Evolutionary conservation across 2,797 vertebrate genomes (phyloP), one percentile per base, ranked within the genome.

Genomic region (Cirrhinus molitorella): DNA sequence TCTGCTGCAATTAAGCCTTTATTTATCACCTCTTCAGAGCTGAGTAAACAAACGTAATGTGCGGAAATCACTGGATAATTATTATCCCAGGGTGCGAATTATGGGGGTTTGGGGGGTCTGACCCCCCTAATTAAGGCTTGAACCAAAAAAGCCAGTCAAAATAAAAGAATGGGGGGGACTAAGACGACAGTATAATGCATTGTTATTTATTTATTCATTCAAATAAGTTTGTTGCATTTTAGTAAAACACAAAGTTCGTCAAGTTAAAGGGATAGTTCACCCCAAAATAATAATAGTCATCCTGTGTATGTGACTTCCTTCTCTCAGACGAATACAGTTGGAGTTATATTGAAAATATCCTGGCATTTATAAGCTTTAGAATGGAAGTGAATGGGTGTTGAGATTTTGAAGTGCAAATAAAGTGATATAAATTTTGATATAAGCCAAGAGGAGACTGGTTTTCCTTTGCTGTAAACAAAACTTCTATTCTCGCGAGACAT

Each of bases 1-100:
- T 78, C 78, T 82, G 86, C 88, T 85, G 71, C 77, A 81, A 73
- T 65, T 85, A 57, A 57, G 65, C 82, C 40, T 81, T 73, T 80
- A 63, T 78, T 75, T 66, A 70, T 80, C 81, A 83, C 78, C 71
- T 77, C 78, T 80, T 40, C 31, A 40, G 51, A 73, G 79, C 78
- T 75, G 72, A 61, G 78, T 75, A 81, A 81, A 85, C 78, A 85
- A 85, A 68, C 66, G 55, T 72, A 72, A 71, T 80, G 71, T 75
- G 83, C 61, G 71, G 70, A 66, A 85, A 85, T 79, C 83, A 55
- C 45, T 53, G 23, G 57, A 63, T 80, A 21, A 80, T 86, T 83
- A 81, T 86, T 43, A 49, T 59, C 45, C 28, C 63, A 79, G 45
- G 45, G 77, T 68, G 63, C 31, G 65, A 70, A 70, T 80, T 70